phyloP scores from a whole-genome alignment of 2,888 invertebrate genomes.

The Amphipoea lucens region DNA sequence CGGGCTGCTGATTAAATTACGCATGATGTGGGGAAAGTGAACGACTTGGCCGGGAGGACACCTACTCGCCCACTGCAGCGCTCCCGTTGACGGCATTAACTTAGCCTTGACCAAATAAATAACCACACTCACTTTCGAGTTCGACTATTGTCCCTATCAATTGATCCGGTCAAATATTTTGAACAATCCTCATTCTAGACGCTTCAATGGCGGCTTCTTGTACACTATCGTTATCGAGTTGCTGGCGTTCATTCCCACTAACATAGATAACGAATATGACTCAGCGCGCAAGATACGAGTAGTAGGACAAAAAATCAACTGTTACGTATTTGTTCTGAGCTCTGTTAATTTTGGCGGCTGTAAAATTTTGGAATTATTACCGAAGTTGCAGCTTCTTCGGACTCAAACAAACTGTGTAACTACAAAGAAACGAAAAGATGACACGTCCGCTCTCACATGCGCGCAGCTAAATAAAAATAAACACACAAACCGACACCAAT shows the following conservation, averaged over 20 bases:
- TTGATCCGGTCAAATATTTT: conserved; percentile 42
- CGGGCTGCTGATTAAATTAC: conserved; percentile 86
- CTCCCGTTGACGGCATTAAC: conserved; percentile 56
- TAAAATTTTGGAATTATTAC: conserved; percentile 48
- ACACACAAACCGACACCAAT: conserved; percentile 69
- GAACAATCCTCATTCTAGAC: conserved; percentile 56
- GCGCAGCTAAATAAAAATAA: conserved; percentile 82
- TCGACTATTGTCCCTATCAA: conserved; percentile 7
- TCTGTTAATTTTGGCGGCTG: conserved; percentile 47
- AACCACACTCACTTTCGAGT: conserved; percentile 16
- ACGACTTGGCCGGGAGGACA: conserved; percentile 53
- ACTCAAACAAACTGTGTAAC: conserved; percentile 63
- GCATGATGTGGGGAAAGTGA: conserved; percentile 72
- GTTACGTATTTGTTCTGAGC: conserved; percentile 59
- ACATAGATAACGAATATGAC: conserved; percentile 76
- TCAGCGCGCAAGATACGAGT: conserved; percentile 70
- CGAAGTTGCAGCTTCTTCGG: conserved; percentile 51
- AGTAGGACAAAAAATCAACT: conserved; percentile 69
- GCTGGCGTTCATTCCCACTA: conserved; percentile 72
- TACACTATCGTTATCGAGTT: conserved; percentile 73
- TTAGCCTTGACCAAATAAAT: conserved; percentile 54
- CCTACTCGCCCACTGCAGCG: conserved; percentile 40
- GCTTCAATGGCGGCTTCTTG: conserved; percentile 59
- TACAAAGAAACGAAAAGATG: conserved; percentile 79
- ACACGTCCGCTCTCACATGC: conserved; percentile 83